Base-by-base conservation (phyloP, 2,113 vertebrate genomes). In the Micronycteris hirsuta region DNA sequence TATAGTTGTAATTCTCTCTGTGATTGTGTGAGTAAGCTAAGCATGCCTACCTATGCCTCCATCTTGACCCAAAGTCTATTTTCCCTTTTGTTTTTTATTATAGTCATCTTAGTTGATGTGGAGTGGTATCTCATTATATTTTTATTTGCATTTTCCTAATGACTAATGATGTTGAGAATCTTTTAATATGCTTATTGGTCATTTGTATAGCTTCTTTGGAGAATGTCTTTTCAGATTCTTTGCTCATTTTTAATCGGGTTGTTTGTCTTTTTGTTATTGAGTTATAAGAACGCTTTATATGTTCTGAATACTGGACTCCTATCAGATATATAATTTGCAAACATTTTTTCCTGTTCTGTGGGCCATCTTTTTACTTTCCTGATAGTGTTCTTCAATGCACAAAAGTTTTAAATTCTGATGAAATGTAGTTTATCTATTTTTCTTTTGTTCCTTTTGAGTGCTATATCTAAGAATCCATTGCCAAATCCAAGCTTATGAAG, bases 141-240 rank as follows among this genome's bases (percentile, higher is more conserved):
- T 89, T 92, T 52, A 67, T 76, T 95, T 96, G 7, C 3, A 36
- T 86, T 89, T 96, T 68, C 49, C 36, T 85, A 36, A n/a, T 47
- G 49, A 77, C 16, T 47, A 82, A 89, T 56, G 58, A 77, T 54
- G 20, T 16, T 82, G 73, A 81, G 9, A 7, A 78, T 71, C 13
- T 71, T 91, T 84, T 41, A 43, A 70, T 71, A 22, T 86, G 33
- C 47, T 68, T 74, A 38, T 76, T 73, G 12, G 11, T 14, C 49
- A 81, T 63, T 81, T 70, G 4, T 67, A 43, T 80, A 45, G 63
- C 22, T 71, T 88, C 31, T 86, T 68, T 80, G 78, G 90, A 86
- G 85, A 70, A 47, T 65, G 3, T 43, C 28, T 92, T 20, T 80
- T 80, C 33, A 24, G 36, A 52, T 82, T 16, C 31, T 70, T 90